Evolutionary conservation across 1,140 invertebrate species (phyloP).

Genomic region (Solenopsis invicta): DNA sequence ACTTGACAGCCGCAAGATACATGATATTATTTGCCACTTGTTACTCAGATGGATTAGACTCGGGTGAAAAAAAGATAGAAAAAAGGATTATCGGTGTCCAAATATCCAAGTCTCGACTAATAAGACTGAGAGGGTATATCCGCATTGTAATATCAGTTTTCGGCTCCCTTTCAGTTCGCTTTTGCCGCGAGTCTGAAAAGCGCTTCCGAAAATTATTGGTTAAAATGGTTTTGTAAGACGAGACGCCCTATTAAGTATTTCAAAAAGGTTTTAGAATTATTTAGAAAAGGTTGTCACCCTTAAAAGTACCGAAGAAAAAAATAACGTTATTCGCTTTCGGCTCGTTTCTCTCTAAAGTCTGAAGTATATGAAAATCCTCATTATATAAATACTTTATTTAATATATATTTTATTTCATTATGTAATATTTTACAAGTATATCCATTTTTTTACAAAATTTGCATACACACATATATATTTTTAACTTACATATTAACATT

Average conservation of each 20-base stretch:
- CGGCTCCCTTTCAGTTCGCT: constrained; percentile 55
- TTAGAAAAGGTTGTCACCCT: constrained; percentile 80
- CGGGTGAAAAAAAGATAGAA: constrained; percentile 70
- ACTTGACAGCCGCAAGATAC: constrained; percentile 71
- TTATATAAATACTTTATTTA: background rate
- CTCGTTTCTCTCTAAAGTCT: background rate
- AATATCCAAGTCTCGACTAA: constrained; percentile 81
- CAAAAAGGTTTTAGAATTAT: constrained; percentile 80
- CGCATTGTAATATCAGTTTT: constrained; percentile 46
- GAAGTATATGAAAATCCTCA: background rate
- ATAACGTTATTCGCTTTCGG: background rate
- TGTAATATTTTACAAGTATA: background rate
- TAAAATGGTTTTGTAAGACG: background rate
- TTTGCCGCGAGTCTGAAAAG: background rate
- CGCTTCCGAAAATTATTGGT: background rate
- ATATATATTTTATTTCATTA: too few species aligned
- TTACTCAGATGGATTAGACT: constrained; percentile 79
- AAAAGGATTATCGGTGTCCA: constrained; percentile 83
- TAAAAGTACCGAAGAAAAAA: constrained; percentile 46
- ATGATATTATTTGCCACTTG: constrained; percentile 78
- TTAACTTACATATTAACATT: background rate
- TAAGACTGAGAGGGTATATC: constrained; percentile 73
- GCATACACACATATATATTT: background rate
- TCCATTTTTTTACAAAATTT: background rate
- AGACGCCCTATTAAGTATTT: constrained; percentile 78